A percentile compares a stretch with the other conserved stretches of the same genome.
phyloP scores from a whole-genome alignment of 2,797 vertebrate species.

The Gambelia wislizenii region DNA sequence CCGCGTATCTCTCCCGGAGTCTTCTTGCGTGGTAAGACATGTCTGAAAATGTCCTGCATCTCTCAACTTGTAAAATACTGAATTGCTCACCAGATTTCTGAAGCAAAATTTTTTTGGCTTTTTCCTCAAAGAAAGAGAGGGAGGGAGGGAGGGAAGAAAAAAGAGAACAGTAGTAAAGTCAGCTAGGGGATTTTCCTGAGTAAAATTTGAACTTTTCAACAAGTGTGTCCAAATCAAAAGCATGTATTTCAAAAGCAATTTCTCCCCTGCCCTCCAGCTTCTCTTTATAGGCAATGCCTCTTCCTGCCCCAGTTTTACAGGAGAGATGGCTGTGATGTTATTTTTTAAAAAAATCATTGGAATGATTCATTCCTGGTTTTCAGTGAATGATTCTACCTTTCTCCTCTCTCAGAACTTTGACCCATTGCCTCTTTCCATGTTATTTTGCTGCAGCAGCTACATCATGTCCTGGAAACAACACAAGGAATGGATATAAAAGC shows the following conservation, averaged over 20 bases:
- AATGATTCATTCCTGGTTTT: slow-evolving; percentile 50
- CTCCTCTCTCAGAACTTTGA: slow-evolving; percentile 45
- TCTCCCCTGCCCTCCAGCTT: not conserved
- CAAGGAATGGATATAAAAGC: slow-evolving; percentile 47
- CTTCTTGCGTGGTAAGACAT: too few species aligned
- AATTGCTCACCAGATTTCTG: not conserved
- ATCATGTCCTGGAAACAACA: slow-evolving; percentile 36
- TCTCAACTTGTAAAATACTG: not conserved
- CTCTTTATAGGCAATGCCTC: not conserved
- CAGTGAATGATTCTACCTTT: slow-evolving; percentile 44
- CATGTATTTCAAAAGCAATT: slow-evolving; percentile 28
- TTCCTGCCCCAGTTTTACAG: slow-evolving; percentile 15
- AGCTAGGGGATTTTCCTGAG: slow-evolving; percentile 59
- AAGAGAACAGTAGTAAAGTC: slow-evolving; percentile 12
- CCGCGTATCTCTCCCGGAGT: too few species aligned
- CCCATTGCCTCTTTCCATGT: slow-evolving; percentile 51
- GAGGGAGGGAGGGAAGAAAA: too few species aligned
- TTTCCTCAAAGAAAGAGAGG: too few species aligned
- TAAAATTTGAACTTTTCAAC: slow-evolving; percentile 51
- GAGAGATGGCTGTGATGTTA: slow-evolving; percentile 34
- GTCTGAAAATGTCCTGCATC: too few species aligned
- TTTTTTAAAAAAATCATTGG: slow-evolving; percentile 9
- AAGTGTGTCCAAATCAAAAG: slow-evolving; percentile 2
- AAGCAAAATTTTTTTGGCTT: not conserved
- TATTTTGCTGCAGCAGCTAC: slow-evolving; percentile 45